Percentiles rank a stretch among this genome's conserved stretches.
phyloP scores from a whole-genome alignment of 92 coral and sea anemone genomes.

The Ricordea florida region DNA sequence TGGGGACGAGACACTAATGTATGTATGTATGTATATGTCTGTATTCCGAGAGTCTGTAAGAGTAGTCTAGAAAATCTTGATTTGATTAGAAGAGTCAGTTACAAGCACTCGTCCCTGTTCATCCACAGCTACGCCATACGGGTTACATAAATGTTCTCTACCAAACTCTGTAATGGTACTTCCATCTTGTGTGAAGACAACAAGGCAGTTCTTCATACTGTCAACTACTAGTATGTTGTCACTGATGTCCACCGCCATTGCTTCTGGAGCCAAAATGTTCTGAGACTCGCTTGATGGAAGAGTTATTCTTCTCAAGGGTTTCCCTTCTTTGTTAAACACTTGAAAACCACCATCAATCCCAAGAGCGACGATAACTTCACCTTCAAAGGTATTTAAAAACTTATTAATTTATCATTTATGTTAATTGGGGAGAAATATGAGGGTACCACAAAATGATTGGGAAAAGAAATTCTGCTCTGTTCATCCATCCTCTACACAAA shows the following conservation, averaged over 20 bases:
- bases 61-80: constrained; percentile 40
- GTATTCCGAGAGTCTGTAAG: neutral
- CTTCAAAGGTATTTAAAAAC: constrained; percentile 3
- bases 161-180: constrained; percentile 53
- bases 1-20: no score
- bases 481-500: no score
- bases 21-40: neutral
- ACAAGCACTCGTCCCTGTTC: constrained; percentile 47
- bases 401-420: no score
- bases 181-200: constrained; percentile 50
- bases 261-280: constrained; percentile 46
- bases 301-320: constrained; percentile 28
- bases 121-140: constrained; percentile 63
- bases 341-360: constrained; percentile 60
- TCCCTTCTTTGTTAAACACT: constrained; percentile 48
- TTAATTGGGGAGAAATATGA: no score
- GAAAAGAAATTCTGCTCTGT: no score
- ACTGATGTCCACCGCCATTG: constrained; percentile 38
- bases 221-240: constrained; percentile 66
- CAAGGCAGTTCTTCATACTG: constrained; percentile 30
- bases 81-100: constrained; percentile 49
- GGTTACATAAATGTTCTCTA: constrained; percentile 22
- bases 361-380: constrained; percentile 55
- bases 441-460: no score
- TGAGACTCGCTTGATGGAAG: neutral